phyloP scores from a whole-genome alignment of 2,888 invertebrate species.

The Xestia sexstrigata region DNA sequence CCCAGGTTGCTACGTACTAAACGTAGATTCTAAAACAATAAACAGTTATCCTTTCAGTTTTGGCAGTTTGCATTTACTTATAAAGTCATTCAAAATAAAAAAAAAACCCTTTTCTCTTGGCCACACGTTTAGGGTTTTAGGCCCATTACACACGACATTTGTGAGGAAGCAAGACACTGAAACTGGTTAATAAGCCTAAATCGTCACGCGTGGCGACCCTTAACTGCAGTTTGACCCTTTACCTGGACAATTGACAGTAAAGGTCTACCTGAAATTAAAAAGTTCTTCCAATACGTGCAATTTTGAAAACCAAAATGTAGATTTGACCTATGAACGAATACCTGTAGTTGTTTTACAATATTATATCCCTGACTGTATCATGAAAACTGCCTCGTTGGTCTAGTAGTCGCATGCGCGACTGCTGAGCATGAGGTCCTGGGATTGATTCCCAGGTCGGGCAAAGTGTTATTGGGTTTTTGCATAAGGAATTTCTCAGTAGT shows the following conservation, averaged over 20 bases:
- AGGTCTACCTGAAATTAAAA: slow-evolving; percentile 14
- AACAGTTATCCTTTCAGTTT: not conserved
- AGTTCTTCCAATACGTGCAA: not conserved
- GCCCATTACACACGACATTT: slow-evolving; percentile 69
- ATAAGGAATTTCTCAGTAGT: not conserved
- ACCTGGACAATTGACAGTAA: slow-evolving; percentile 32
- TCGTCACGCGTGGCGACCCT: slow-evolving; percentile 59
- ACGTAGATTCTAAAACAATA: not conserved
- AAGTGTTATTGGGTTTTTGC: not conserved
- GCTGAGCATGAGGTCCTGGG: not conserved
- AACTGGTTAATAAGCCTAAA: slow-evolving; percentile 65
- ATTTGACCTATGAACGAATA: not conserved
- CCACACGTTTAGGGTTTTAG: slow-evolving; percentile 60
- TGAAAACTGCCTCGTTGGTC: not conserved
- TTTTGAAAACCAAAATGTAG: not conserved
- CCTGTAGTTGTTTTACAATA: not conserved
- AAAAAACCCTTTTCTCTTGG: slow-evolving; percentile 41
- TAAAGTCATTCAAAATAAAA: too few species aligned
- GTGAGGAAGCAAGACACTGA: slow-evolving; percentile 65
- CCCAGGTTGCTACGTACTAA: too few species aligned
- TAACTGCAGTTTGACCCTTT: slow-evolving; percentile 56
- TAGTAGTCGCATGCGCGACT: not conserved
- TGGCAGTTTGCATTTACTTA: too few species aligned
- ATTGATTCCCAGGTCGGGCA: not conserved
- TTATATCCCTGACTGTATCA: not conserved